A percentile compares a stretch with the other conserved stretches of the same genome.
phyloP scores from a whole-genome alignment of 2,113 vertebrate genomes.

The Anoura caudifer region DNA sequence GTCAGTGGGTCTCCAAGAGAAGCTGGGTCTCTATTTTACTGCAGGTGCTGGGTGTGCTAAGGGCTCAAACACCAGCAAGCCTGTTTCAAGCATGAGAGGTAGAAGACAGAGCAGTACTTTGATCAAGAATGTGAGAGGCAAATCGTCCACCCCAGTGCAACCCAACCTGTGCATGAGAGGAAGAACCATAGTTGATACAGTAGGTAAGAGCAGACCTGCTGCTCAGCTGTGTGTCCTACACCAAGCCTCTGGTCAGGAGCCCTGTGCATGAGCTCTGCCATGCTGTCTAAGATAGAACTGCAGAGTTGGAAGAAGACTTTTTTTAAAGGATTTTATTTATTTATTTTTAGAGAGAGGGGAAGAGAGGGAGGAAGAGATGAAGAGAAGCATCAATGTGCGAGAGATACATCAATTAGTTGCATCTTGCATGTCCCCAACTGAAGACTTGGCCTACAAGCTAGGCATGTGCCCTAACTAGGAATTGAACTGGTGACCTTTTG shows the following conservation, averaged over 20 bases:
- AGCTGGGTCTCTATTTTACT: constrained; percentile 50
- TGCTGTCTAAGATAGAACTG: not conserved
- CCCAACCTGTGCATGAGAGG: not conserved
- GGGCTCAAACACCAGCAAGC: constrained; percentile 2
- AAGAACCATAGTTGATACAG: not conserved
- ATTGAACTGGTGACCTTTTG: too few species aligned
- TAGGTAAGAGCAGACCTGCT: not conserved
- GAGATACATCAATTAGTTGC: too few species aligned
- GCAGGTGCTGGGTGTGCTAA: constrained; percentile 1
- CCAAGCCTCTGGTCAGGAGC: not conserved
- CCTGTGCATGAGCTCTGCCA: not conserved
- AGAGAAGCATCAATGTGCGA: too few species aligned
- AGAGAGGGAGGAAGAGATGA: too few species aligned
- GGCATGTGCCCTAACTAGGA: too few species aligned
- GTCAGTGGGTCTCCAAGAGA: constrained; percentile 20
- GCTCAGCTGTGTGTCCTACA: fast-evolving
- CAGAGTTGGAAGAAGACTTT: not conserved
- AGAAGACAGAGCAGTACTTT: not conserved
- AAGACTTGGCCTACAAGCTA: too few species aligned
- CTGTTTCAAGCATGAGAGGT: constrained; percentile 2
- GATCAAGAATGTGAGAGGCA: not conserved
- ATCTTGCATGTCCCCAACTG: too few species aligned
- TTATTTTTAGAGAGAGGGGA: too few species aligned
- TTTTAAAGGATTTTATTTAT: too few species aligned
- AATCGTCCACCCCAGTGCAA: not conserved